These are phyloP conservation scores for Catostomus latipinnis DNA, from an alignment of 2,797 vertebrate genomes.

Conservation along the genomic window DNA sequence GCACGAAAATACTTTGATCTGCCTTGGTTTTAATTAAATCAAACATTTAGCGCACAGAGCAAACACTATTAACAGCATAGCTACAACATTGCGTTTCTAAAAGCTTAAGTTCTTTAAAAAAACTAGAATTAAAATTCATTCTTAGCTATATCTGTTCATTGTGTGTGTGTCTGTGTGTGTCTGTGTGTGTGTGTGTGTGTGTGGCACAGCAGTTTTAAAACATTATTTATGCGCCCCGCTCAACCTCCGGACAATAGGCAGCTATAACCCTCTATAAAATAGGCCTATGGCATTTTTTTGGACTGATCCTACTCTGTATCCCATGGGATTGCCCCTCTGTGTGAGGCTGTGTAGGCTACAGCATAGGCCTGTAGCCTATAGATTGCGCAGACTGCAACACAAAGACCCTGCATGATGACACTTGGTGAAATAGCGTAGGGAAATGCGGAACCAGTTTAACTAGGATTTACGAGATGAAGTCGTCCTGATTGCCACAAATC, in stretches of 20 bases:
- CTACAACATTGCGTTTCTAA: background rate
- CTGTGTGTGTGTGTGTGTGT: background rate
- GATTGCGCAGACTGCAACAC: background rate
- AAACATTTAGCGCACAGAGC: background rate
- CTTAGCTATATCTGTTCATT: background rate
- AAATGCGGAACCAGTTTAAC: constrained; percentile 40
- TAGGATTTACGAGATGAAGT: constrained; percentile 41
- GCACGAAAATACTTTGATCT: background rate
- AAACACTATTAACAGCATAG: background rate
- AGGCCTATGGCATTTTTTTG: constrained; percentile 38
- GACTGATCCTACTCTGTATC: constrained; percentile 31
- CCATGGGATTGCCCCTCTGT: constrained; percentile 34
- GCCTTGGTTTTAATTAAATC: background rate
- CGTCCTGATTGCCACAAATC: constrained; percentile 48
- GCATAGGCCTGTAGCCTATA: background rate
- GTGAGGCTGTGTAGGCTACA: background rate
- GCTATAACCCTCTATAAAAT: constrained; percentile 12
- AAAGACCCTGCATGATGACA: constrained; percentile 4
- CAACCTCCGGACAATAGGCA: constrained; percentile 4
- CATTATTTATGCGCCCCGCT: too few species aligned
- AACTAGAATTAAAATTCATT: background rate
- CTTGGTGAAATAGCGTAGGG: background rate
- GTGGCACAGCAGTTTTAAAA: background rate
- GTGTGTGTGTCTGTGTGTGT: background rate
- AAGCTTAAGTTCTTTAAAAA: too few species aligned